Conservation (phyloP, 2,113 vertebrate species). For the Tapirus terrestris region DNA sequence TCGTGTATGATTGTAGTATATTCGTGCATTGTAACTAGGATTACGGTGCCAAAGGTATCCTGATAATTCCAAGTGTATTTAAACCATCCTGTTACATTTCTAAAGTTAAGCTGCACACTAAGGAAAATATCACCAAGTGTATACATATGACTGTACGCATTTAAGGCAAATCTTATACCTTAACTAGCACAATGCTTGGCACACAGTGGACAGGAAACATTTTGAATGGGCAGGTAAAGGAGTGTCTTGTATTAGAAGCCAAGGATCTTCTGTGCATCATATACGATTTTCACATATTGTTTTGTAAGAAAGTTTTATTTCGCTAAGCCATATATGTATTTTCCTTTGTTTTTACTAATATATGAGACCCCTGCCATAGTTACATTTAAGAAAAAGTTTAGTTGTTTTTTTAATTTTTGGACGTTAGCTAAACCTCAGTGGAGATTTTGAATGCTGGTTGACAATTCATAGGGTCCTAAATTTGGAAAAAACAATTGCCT, state of each 20-base stretch:
- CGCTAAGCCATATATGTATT: not conserved
- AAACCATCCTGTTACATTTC: not conserved
- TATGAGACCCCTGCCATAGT: not conserved
- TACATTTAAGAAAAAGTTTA: slow-evolving; percentile 28
- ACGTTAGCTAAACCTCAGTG: slow-evolving; percentile 11
- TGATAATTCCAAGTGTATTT: not conserved
- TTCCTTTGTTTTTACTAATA: not conserved
- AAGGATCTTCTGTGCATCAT: not conserved
- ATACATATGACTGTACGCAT: not conserved
- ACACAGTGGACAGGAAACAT: not conserved
- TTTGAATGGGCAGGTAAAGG: slow-evolving; percentile 51
- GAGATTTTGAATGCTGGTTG: slow-evolving; percentile 54
- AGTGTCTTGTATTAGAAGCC: slow-evolving; percentile 27
- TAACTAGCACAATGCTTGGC: not conserved
- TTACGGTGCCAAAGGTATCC: not conserved
- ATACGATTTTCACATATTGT: not conserved
- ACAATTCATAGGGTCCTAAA: slow-evolving; percentile 8
- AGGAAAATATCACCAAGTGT: not conserved
- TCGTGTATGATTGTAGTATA: not conserved
- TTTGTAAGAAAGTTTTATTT: slow-evolving; percentile 50
- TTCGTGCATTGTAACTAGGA: not conserved
- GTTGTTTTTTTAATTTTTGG: slow-evolving; percentile 30
- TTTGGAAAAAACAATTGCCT: slow-evolving; percentile 20
- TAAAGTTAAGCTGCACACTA: not conserved
- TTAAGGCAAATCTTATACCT: not conserved